Base-by-base conservation (phyloP, 2,113 vertebrate genomes). In the Spizaetus ornatus region DNA sequence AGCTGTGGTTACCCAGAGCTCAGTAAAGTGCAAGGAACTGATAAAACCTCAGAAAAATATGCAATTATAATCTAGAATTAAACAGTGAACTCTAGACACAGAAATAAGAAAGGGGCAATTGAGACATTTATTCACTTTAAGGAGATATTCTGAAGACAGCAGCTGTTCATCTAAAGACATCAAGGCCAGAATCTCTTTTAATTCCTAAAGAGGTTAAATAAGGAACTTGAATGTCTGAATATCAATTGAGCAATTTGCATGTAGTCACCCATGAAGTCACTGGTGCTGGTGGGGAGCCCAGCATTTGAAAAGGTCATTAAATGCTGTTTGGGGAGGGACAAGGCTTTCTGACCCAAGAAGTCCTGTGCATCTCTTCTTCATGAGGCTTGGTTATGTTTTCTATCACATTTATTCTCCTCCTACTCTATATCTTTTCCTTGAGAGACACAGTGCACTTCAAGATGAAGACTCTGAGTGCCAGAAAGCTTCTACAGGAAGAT, bases 1-100 rank as follows among this genome's bases (percentile, higher is more conserved):
- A 66, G 26, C 45, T 80, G 38, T 53, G 32, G 77, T 89, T 88
- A 90, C 56, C 56, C 90, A 87, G 58, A 89, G 77, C 45, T 93
- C 77, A 67, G 22, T 43, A 90, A 81, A 91, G 81, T 93, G 48
- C 65, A 86, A 92, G 72, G 42, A 94, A 95, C 52, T 55, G 63
- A 90, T 69, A 90, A 96, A 89, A 87, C 11, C 31, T 85, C 66
- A 74, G 32, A 91, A 73, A 95, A 94, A 90, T 31, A 76, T 38
- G 65, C 18, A 84, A 73, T 94, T 94, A 91, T 90, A 88, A 93
- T 74, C 59, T 77, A 88, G 81, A 93, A 95, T 96, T 94, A 88
- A 90, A 70, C 6, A 38, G 56, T 56, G 86, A 93, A 74, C 55
- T 80, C 47, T 61, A 72, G 53, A 67, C 72, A 47, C 7, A 48